These are phyloP conservation scores for Brotula barbata DNA, from an alignment of 2,797 vertebrate genomes.

Conservation along the genomic window DNA sequence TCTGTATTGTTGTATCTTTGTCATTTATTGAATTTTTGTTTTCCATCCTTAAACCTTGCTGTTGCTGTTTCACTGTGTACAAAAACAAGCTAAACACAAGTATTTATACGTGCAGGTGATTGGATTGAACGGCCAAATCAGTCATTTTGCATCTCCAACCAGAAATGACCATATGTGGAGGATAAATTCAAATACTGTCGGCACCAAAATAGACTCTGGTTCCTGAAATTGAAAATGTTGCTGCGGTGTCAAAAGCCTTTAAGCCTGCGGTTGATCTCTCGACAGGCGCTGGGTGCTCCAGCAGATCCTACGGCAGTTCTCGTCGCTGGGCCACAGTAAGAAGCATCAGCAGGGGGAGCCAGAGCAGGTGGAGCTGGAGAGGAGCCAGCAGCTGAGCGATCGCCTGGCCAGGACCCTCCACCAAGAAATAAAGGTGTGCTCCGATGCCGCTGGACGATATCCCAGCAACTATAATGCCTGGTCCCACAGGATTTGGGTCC, in stretches of 20 bases:
- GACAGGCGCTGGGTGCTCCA: constrained; percentile 93
- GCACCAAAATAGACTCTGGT: background rate
- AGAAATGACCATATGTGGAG: too few species aligned
- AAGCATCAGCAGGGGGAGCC: constrained; percentile 76
- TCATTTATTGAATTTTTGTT: too few species aligned
- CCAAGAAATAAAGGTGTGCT: constrained; percentile 93
- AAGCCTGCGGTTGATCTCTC: constrained; percentile 1
- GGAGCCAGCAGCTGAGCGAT: constrained; percentile 65
- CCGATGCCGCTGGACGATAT: constrained; percentile 91
- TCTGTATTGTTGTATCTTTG: too few species aligned
- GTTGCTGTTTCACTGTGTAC: too few species aligned
- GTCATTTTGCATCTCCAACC: too few species aligned
- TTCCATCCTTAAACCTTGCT: too few species aligned
- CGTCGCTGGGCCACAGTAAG: constrained; percentile 63
- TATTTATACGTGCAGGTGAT: too few species aligned
- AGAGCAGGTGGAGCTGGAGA: constrained; percentile 41
- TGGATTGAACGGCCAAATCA: too few species aligned
- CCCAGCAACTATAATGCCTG: constrained; percentile 99
- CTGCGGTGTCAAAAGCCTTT: background rate
- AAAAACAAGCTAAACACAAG: too few species aligned
- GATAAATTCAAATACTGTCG: too few species aligned
- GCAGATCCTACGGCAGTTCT: constrained; percentile 83
- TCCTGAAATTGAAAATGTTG: background rate
- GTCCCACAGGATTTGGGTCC: constrained; percentile 98
- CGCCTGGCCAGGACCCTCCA: constrained; percentile 80